Evolutionary conservation across 2,113 vertebrate species (phyloP).

Genomic region (Macquaria ambigua): DNA sequence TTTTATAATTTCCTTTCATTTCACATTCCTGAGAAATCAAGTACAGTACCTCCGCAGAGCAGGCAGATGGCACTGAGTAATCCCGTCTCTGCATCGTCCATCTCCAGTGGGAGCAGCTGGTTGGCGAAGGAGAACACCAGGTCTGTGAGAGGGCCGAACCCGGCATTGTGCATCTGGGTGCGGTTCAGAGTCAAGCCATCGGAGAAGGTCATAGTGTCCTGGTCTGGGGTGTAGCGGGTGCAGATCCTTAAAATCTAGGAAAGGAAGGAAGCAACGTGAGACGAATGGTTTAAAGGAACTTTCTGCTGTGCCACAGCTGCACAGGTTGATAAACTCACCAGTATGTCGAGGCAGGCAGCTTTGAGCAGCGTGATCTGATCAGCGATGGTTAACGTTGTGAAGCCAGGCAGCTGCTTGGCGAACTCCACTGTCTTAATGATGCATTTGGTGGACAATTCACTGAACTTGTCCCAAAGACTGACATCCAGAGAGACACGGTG

Average conservation of each 20-base stretch:
- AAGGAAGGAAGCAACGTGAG: not conserved
- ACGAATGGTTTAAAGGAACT: not conserved
- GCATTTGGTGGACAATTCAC: conserved; percentile 85
- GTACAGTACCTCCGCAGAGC: conserved; percentile 92
- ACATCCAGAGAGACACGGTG: conserved; percentile 82
- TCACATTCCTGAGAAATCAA: not conserved
- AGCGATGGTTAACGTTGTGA: conserved; percentile 82
- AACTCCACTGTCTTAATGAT: conserved; percentile 87
- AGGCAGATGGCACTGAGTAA: conserved; percentile 96
- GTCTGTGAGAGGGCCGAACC: conserved; percentile 83
- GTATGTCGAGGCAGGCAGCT: conserved; percentile 84
- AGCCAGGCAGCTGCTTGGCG: conserved; percentile 84
- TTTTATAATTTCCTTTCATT: not conserved
- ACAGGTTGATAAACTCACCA: conserved; percentile 68
- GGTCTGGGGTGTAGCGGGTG: conserved; percentile 84
- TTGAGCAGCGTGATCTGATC: conserved; percentile 87
- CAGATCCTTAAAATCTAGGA: conserved; percentile 84
- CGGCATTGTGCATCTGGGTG: conserved; percentile 87
- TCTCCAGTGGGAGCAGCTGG: conserved; percentile 94
- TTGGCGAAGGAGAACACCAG: conserved; percentile 90
- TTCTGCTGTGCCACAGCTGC: not conserved
- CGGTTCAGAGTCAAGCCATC: conserved; percentile 95
- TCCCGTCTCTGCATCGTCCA: conserved; percentile 94
- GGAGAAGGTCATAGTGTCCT: conserved; percentile 94
- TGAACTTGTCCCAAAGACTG: conserved; percentile 85